Evolutionary conservation across 2,797 vertebrate genomes (phyloP), one percentile per base, ranked within the genome.

Genomic region (Clarias platycephalus): DNA sequence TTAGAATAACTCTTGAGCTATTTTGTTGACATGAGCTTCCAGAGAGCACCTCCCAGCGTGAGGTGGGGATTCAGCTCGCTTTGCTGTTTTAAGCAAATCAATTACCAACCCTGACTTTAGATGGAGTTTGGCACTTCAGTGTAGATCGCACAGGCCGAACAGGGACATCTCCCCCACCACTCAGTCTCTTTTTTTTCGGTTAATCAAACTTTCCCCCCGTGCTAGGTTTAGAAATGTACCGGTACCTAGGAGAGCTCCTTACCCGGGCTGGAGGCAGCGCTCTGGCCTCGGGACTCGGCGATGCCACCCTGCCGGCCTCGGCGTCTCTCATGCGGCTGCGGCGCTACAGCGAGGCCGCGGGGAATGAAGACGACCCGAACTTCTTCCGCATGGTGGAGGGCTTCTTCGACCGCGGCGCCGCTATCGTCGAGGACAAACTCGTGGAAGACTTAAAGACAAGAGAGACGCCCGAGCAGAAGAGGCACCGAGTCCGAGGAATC

Each of bases 381-480:
- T 98, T 98, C 93, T 97, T 97, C 93, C 94, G 93, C 88, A 98
- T 98, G 97, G 97, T 98, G 88, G 97, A 98, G 93, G 97, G 97
- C 44, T 98, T 98, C 93, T 98, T 98, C 90, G 97, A 98, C 89
- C 95, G 95, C 2, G 97, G 97, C 13, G 96, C 97, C 68, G 92
- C 95, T 26, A 97, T 98, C 84, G 97, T 98, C 84, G 97, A 98
- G 92, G 96, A 98, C 93, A 95, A 98, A 90, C 92, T 98, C 86
- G 96, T 98, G 92, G 95, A 97, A 49, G 94, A 96, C 83, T 89
- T 98, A 86, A 91, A 89, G 88, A 97, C 94, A 87, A 94, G 96
- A 26, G 97, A 98, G 92, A 96, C 92, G 44, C 90, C 93, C 49
- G 97, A 97, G 90, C 95, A 97, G 90, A 97, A 97, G 92, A 92